Base-by-base conservation (phyloP, 2,797 vertebrate genomes). In the Hydrocynus forskahlii region DNA sequence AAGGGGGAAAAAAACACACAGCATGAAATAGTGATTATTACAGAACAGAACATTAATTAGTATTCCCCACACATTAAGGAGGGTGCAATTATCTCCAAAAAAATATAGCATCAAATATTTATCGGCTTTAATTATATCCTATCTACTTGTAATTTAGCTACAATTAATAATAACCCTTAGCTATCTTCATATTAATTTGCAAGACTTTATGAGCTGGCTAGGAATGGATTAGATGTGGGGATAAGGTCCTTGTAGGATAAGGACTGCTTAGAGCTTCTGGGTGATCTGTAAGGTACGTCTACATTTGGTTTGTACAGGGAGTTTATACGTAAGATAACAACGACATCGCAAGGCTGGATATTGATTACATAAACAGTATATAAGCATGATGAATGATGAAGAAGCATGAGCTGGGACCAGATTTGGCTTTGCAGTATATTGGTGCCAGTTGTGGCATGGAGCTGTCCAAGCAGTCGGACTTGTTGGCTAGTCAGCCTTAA, bases 71-170 rank as follows among this genome's bases (percentile, higher is more conserved):
- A 88, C 88, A 89, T 86, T 92, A 93, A 92, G 76, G 87, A 92
- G 92, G 85, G 92, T 89, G 89, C 88, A 92, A 94, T 94, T 95
- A 93, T 87, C 88, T 88, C 86, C 89, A 91, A 92, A 92, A 92
- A 92, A 92, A 92, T 92, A 93, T 87, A 93, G 89, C 89, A 94
- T 94, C 92, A 94, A 94, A 94, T 93, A 95, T 95, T 94, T 94
- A 95, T 92, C 90, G 88, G 67, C 75, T 90, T 85, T 94, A 95
- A 95, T 95, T 94, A 92, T 89, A 89, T 90, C 92, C 92, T 93
- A 92, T 87, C 87, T 91, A 81, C 88, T 92, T 93, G 92, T 87
- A 88, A 90, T 88, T 67, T 87, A 90, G 79, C 90, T 88, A 85
- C 90, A 93, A 91, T 94, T 94, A 94, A 92, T 93, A 93, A 94